phyloP scores from a whole-genome alignment of 2,888 invertebrate species.

The Carabus problematicus region DNA sequence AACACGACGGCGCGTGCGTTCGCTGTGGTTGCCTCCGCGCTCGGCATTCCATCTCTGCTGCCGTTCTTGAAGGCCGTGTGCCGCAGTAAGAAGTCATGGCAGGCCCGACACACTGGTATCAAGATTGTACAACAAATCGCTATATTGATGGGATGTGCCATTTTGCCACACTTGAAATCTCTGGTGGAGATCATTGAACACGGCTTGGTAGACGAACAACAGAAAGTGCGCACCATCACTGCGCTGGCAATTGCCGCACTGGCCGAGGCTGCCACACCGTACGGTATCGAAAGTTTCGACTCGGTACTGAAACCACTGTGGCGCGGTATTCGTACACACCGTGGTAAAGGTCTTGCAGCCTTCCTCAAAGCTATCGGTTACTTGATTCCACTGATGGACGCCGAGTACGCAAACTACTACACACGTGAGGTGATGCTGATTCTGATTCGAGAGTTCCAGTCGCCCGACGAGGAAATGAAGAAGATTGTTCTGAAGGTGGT shows the following conservation, averaged over 20 bases:
- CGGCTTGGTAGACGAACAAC: conserved; percentile 97
- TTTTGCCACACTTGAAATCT: conserved; percentile 96
- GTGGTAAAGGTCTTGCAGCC: conserved; percentile 95
- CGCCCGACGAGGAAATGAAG: conserved; percentile 99
- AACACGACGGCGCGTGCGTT: conserved; percentile 99
- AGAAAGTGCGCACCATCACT: conserved; percentile 98
- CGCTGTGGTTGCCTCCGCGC: conserved; percentile 99
- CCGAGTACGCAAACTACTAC: conserved; percentile 99
- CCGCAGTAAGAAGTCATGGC: conserved; percentile 99
- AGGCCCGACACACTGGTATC: conserved; percentile 96
- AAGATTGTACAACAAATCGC: conserved; percentile 99
- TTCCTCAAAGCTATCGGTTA: conserved; percentile 99
- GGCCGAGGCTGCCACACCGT: conserved; percentile 98
- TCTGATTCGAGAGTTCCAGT: conserved; percentile 98
- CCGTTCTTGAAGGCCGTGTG: conserved; percentile 99
- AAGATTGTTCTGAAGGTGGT: conserved; percentile 99
- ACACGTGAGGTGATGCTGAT: conserved; percentile 99
- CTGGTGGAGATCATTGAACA: conserved; percentile 99
- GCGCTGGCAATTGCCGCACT: conserved; percentile 97
- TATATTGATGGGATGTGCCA: conserved; percentile 99
- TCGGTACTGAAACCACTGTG: conserved; percentile 98
- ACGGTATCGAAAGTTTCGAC: conserved; percentile 99
- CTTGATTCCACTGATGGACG: conserved; percentile 99
- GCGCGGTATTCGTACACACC: conserved; percentile 96
- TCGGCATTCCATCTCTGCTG: conserved; percentile 95